phyloP scores from a whole-genome alignment of 2,797 vertebrate genomes.

The Apogon hyalosoma region DNA sequence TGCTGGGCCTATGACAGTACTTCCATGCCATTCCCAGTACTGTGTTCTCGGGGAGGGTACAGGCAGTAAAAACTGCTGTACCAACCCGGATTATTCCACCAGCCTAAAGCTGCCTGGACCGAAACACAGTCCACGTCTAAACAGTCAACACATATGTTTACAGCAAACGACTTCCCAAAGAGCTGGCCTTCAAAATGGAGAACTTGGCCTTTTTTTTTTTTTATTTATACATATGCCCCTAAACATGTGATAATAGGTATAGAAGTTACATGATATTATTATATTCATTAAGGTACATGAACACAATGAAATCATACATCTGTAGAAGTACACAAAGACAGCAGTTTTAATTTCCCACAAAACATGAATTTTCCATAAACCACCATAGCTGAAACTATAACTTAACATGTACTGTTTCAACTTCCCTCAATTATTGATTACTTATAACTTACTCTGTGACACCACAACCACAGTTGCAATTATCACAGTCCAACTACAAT shows the following conservation, averaged over 20 bases:
- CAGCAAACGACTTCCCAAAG: conserved; percentile 60
- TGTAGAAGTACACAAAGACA: no score
- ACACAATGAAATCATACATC: conserved; percentile 6
- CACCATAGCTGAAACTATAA: no score
- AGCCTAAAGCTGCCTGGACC: conserved; percentile 40
- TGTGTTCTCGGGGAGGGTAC: conserved; percentile 36
- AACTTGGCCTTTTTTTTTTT: neutral
- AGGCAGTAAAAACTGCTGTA: conserved; percentile 19
- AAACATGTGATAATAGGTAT: neutral
- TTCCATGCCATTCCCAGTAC: conserved; percentile 53
- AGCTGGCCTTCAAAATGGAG: conserved; percentile 48
- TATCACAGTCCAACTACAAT: no score
- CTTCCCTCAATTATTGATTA: no score
- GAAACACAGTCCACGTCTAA: conserved; percentile 48
- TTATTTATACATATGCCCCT: no score
- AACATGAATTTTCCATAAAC: no score
- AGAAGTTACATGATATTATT: no score
- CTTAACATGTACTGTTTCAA: no score
- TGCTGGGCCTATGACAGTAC: conserved; percentile 55
- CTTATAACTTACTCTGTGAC: no score
- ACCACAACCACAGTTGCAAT: no score
- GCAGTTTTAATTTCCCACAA: no score
- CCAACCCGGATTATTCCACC: conserved; percentile 61
- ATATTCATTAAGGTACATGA: neutral
- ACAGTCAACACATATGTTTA: conserved; percentile 74